Evolutionary conservation across 2,113 vertebrate genomes (phyloP), one percentile per base, ranked within the genome.

Genomic region (Coturnix japonica): DNA sequence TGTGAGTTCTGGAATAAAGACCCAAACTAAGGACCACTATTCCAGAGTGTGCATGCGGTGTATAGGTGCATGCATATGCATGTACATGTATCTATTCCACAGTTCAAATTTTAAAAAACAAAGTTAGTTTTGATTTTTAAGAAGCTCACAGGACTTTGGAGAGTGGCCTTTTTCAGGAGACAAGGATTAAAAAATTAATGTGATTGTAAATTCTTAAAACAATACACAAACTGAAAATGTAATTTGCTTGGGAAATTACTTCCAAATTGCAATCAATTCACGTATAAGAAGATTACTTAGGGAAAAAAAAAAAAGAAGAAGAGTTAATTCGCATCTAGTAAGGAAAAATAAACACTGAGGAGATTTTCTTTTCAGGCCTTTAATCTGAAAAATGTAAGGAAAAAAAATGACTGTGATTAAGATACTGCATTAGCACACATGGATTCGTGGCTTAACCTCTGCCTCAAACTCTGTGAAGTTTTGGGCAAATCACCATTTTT

Each of bases 321-420:
- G 17, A 43, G 53, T 77, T 83, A 64, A 78, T 85, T 88, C 86
- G 10, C 86, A 9, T 78, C 33, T 71, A 67, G 22, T 60, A 81
- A 65, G 39, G 47, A 77, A 88, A 91, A 93, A 65, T 31, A 81
- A 84, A 72, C n/a, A 67, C 12, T 20, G 57, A 65, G 28, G 31
- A 92, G 35, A 85, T 93, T 76, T 93, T 89, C 23, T 72, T 90
- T 78, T 46, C 31, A 10, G 35, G n/a, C 15, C 81, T 81, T 93
- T 79, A 51, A 93, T 86, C 23, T 47, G 12, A 69, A 89, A 75
- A 33, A 69, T 5, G 13, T 71, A 84, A 78, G n/a, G 76, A 75
- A 84, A 57, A 53, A 86, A 80, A 72, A 56, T 7, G 44, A 21
- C 39, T 76, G 15, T 46, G 64, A 80, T 56, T 92, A 86, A 84